phyloP scores from a whole-genome alignment of 2,797 vertebrate genomes.

The Bovichtus variegatus region DNA sequence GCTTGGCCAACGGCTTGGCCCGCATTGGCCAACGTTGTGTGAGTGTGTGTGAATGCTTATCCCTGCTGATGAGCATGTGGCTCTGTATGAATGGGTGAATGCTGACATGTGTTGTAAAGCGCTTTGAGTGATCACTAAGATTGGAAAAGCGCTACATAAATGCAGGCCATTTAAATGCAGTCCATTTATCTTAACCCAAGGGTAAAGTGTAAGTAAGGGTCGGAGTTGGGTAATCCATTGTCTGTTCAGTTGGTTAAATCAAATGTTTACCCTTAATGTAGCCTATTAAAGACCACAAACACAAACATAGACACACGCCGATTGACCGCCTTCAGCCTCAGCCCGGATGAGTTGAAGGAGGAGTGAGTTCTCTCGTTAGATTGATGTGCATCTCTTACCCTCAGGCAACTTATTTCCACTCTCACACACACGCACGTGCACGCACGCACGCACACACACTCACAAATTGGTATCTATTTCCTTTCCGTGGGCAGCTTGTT shows the following conservation, averaged over 20 bases:
- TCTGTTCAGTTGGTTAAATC: not conserved
- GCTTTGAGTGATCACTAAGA: no score
- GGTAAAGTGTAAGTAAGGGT: constrained; percentile 3
- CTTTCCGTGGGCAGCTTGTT: constrained; percentile 58
- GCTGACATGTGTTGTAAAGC: no score
- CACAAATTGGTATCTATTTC: constrained; percentile 62
- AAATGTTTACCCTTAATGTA: constrained; percentile 6
- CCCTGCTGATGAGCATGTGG: no score
- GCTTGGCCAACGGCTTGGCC: no score
- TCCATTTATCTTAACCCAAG: not conserved
- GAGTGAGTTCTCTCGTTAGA: constrained; percentile 54
- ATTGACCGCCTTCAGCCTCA: constrained; percentile 9
- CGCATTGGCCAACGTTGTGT: no score
- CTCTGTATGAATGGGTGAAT: no score
- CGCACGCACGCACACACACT: constrained; percentile 26
- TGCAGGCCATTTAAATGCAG: no score
- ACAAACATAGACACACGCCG: not conserved
- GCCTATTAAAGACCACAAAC: not conserved
- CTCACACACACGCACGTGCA: constrained; percentile 25
- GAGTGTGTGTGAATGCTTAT: no score
- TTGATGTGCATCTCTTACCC: constrained; percentile 56
- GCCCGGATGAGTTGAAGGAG: constrained; percentile 39
- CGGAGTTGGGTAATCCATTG: not conserved
- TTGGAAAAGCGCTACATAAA: no score
- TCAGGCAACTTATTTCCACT: constrained; percentile 55